A percentile compares a stretch with the other conserved stretches of the same genome.
Conservation (phyloP, 1,140 invertebrate genomes). For the Trichoplusia ni region DNA sequence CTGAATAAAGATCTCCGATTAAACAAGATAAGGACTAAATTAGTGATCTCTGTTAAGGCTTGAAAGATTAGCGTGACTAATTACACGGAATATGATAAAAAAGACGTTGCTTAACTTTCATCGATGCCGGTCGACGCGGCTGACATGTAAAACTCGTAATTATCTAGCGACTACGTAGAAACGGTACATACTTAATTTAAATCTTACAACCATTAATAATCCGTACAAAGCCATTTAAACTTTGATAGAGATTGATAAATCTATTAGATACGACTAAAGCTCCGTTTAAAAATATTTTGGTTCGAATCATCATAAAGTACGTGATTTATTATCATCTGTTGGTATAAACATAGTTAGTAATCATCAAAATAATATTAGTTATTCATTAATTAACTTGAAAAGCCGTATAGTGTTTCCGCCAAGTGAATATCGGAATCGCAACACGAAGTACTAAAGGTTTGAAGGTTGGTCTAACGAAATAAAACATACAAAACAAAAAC, state of each 20-base stretch:
- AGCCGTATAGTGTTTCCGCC: no score
- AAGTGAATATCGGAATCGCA: no score
- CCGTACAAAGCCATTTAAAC: slow-evolving; percentile 18
- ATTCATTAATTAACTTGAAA: no score
- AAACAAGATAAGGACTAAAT: slow-evolving; percentile 36
- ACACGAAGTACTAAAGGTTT: no score
- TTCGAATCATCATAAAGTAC: slow-evolving; percentile 9
- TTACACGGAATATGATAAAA: slow-evolving; percentile 4
- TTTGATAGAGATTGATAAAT: slow-evolving; percentile 30
- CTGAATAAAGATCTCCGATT: slow-evolving; percentile 38
- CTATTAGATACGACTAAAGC: slow-evolving; percentile 19
- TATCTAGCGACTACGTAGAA: slow-evolving; percentile 12
- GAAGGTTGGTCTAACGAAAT: no score
- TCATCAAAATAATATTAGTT: neutral
- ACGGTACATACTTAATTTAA: slow-evolving; percentile 25
- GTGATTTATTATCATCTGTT: slow-evolving; percentile 9
- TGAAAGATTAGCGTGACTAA: slow-evolving; percentile 16
- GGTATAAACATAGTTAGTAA: neutral
- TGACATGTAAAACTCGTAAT: slow-evolving; percentile 18
- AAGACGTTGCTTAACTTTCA: slow-evolving; percentile 1
- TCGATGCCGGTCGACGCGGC: neutral
- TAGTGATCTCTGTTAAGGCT: neutral
- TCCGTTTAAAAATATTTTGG: slow-evolving; percentile 15
- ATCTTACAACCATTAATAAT: slow-evolving; percentile 28
- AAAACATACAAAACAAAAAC: no score